These are phyloP conservation scores for Pandemis cinnamomeana DNA, from an alignment of 2,888 invertebrate species.

Conservation along the genomic window DNA sequence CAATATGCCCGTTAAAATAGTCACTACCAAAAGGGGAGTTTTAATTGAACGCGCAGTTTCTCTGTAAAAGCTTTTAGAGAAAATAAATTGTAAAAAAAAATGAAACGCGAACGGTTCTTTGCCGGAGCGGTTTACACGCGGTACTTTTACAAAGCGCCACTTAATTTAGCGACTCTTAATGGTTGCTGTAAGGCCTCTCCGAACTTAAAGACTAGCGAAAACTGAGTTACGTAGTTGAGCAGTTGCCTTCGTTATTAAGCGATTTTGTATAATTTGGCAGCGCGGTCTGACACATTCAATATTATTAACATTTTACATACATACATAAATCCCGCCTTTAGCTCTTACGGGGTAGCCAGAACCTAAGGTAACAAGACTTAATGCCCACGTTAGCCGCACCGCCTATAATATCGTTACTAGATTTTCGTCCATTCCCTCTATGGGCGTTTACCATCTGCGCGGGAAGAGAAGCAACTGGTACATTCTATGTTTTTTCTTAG, in stretches of 20 bases:
- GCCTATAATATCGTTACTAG: too few relatives aligned
- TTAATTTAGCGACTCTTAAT: conserved; percentile 62
- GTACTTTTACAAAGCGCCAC: conserved; percentile 67
- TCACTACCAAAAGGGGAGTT: conserved; percentile 45
- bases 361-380: too few relatives aligned
- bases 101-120: conserved; percentile 62
- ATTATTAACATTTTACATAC: neutral
- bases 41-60: conserved; percentile 68
- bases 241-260: conserved; percentile 25
- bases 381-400: too few relatives aligned
- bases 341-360: too few relatives aligned
- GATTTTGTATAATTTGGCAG: conserved; percentile 11
- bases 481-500: too few relatives aligned
- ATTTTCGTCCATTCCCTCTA: too few relatives aligned
- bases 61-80: conserved; percentile 71
- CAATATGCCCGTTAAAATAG: conserved; percentile 35
- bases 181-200: conserved; percentile 40
- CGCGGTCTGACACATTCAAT: neutral
- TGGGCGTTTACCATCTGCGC: too few relatives aligned
- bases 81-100: conserved; percentile 62
- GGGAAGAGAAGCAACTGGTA: too few relatives aligned
- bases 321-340: too few relatives aligned
- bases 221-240: conserved; percentile 24
- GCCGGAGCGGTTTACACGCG: conserved; percentile 63
- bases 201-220: conserved; percentile 23